Percentiles rank a stretch among this genome's conserved stretches.
phyloP scores from a whole-genome alignment of 2,113 vertebrate species.

The Petromus typicus region DNA sequence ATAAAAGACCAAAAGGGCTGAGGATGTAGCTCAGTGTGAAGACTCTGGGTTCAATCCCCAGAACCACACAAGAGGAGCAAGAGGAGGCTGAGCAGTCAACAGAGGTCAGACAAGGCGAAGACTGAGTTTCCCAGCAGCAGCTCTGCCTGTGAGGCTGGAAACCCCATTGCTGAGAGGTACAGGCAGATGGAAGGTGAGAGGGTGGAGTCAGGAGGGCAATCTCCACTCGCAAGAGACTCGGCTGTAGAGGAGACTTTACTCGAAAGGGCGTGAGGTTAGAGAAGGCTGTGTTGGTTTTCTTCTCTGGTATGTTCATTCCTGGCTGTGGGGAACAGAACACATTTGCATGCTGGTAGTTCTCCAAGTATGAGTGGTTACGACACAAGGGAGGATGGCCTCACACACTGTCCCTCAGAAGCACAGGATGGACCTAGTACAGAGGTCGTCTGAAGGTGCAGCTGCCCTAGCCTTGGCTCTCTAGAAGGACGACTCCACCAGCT shows the following conservation, averaged over 20 bases:
- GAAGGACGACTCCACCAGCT: background rate
- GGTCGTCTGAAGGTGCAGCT: background rate
- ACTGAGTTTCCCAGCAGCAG: background rate
- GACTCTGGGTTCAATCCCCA: background rate
- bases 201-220: background rate
- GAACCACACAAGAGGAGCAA: background rate
- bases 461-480: background rate
- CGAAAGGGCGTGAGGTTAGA: background rate
- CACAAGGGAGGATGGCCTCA: background rate
- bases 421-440: background rate
- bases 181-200: background rate
- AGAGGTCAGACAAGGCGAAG: background rate
- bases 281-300: background rate
- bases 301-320: background rate
- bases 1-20: background rate
- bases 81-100: background rate
- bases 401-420: background rate
- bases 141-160: background rate
- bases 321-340: background rate
- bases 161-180: accelerated
- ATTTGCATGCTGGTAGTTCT: background rate
- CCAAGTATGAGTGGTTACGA: background rate
- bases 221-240: background rate
- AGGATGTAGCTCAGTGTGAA: background rate
- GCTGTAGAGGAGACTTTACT: background rate